These are phyloP conservation scores for Exephanes ischioxanthus DNA, from an alignment of 2,888 invertebrate species.

Conservation along the genomic window DNA sequence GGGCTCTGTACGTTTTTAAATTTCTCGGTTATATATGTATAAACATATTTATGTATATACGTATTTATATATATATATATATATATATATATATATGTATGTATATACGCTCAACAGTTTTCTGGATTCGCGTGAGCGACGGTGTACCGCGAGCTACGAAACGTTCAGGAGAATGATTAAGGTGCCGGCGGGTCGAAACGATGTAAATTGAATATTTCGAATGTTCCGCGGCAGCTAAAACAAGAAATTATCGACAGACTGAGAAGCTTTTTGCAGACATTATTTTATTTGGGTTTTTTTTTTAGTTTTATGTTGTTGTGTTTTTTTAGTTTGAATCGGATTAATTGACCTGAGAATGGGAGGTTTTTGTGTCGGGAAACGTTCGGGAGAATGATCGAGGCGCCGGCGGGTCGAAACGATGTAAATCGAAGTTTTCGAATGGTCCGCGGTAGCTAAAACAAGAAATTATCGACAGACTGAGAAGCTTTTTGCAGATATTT, in stretches of 20 bases:
- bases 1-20: not conserved
- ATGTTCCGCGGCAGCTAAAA: not conserved
- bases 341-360: too few relatives aligned
- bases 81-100: not conserved
- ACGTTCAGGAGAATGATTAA: conserved; percentile 13
- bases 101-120: conserved; percentile 20
- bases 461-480: not conserved
- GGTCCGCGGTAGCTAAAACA: not conserved
- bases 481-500: not conserved
- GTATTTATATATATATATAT: not conserved
- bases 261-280: not conserved
- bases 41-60: conserved; percentile 32
- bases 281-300: not conserved
- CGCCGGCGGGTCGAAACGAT: conserved; percentile 18
- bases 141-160: conserved; percentile 4
- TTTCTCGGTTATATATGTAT: conserved; percentile 43
- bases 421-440: conserved; percentile 28
- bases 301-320: not conserved
- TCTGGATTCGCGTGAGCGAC: conserved; percentile 46
- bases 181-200: conserved; percentile 29
- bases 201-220: conserved; percentile 40
- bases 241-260: not conserved
- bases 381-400: not conserved
- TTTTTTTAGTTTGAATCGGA: not conserved
- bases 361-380: not conserved